Conservation (phyloP, 2,113 vertebrate species). For the Connochaetes taurinus region DNA sequence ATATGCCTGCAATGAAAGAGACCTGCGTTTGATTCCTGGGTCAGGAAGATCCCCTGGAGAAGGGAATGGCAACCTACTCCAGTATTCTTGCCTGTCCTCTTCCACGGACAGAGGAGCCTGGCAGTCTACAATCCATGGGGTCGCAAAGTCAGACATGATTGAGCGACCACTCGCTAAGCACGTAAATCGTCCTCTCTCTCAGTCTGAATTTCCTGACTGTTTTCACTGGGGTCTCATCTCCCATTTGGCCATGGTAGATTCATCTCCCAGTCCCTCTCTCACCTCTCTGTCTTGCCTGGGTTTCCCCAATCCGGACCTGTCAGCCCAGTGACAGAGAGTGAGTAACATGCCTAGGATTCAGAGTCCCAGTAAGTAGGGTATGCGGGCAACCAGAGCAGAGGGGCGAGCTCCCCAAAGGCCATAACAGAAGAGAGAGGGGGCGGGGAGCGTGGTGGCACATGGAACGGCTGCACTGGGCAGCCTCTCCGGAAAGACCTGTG, state of each 20-base stretch:
- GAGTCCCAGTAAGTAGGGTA: background rate
- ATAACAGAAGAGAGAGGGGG: background rate
- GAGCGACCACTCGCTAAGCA: background rate
- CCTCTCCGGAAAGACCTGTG: background rate
- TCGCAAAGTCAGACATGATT: accelerated
- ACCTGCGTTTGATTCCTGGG: background rate
- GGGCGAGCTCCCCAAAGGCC: accelerated
- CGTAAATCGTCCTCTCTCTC: background rate
- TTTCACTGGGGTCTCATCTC: background rate
- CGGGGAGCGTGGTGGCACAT: accelerated
- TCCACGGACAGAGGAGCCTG: background rate
- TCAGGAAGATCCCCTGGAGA: background rate
- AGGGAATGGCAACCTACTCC: background rate
- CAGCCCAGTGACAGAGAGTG: background rate
- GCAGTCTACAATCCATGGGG: background rate
- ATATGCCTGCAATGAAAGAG: background rate
- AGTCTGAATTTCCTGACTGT: background rate
- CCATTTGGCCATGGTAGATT: background rate
- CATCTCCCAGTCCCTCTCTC: background rate
- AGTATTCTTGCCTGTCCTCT: background rate
- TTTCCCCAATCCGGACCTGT: background rate
- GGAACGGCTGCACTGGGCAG: too few relatives aligned
- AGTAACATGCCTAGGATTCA: background rate
- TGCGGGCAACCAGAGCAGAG: background rate
- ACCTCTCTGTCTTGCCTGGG: background rate